Percentiles rank a stretch among this genome's conserved stretches.
phyloP scores from a whole-genome alignment of 2,888 invertebrate genomes.

The Congeria kusceri region DNA sequence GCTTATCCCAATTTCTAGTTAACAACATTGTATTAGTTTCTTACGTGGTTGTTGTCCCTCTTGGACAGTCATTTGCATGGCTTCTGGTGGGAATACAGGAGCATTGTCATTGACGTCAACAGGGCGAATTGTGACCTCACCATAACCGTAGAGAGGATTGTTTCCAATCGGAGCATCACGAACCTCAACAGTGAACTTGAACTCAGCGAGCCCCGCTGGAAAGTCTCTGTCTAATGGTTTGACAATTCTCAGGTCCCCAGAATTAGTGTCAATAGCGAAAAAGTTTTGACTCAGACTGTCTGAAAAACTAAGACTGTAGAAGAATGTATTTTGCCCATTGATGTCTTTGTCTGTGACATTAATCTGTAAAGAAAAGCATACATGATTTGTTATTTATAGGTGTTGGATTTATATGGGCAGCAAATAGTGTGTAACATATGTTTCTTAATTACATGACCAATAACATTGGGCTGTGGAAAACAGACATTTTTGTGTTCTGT shows the following conservation, averaged over 20 bases:
- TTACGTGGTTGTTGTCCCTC: conserved; percentile 86
- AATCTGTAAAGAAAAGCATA: conserved; percentile 90
- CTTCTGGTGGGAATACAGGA: conserved; percentile 90
- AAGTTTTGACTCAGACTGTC: conserved; percentile 52
- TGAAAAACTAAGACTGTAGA: conserved; percentile 87
- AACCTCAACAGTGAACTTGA: conserved; percentile 81
- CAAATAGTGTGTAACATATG: too few species aligned
- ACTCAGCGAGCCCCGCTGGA: conserved; percentile 94
- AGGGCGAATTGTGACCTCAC: conserved; percentile 97
- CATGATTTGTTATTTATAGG: too few species aligned
- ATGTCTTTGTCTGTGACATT: conserved; percentile 98
- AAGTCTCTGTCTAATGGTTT: conserved; percentile 97
- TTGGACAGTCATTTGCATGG: conserved; percentile 26
- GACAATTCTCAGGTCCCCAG: conserved; percentile 97
- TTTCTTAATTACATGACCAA: too few species aligned
- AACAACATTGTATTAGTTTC: too few species aligned
- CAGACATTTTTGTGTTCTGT: too few species aligned
- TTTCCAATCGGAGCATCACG: conserved; percentile 78
- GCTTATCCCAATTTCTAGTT: too few species aligned
- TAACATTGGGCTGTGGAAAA: too few species aligned
- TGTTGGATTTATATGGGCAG: neutral
- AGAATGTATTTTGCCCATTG: conserved; percentile 97
- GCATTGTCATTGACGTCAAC: conserved; percentile 99
- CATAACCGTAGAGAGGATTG: conserved; percentile 89
- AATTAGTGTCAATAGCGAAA: conserved; percentile 96